Evolutionary conservation across 2,113 vertebrate genomes (phyloP).

Genomic region (Rhinopithecus roxellana): DNA sequence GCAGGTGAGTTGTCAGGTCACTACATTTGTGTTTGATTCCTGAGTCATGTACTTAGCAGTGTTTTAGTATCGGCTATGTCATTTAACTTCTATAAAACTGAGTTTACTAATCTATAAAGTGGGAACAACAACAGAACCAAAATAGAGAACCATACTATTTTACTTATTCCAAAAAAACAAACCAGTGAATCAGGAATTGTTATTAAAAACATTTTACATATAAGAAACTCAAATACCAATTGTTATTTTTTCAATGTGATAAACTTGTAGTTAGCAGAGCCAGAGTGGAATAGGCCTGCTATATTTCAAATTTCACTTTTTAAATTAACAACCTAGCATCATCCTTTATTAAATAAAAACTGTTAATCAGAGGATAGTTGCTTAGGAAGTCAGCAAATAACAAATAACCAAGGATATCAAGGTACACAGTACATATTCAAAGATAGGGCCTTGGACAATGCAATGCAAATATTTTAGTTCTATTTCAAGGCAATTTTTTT

Average conservation of each 20-base stretch:
- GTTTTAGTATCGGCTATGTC: neutral
- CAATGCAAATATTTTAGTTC: neutral
- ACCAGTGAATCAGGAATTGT: neutral
- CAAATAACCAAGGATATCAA: neutral
- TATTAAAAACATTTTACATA: neutral
- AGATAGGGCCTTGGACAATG: neutral
- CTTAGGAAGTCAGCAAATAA: neutral
- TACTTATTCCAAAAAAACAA: neutral
- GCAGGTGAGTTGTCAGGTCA: neutral
- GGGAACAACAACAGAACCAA: neutral
- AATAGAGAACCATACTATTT: neutral
- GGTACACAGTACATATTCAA: neutral
- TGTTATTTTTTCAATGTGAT: neutral
- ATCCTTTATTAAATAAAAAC: neutral
- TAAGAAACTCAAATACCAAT: neutral
- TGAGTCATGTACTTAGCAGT: neutral
- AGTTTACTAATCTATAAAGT: neutral
- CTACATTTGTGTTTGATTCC: neutral
- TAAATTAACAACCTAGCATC: neutral
- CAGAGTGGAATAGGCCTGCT: neutral
- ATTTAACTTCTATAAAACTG: neutral
- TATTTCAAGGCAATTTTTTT: neutral
- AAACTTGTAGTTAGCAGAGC: neutral
- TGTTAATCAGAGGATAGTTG: neutral
- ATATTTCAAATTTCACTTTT: slow-evolving; percentile 1